phyloP scores from a whole-genome alignment of 2,797 vertebrate species.

The Pithecia hirsuta region DNA sequence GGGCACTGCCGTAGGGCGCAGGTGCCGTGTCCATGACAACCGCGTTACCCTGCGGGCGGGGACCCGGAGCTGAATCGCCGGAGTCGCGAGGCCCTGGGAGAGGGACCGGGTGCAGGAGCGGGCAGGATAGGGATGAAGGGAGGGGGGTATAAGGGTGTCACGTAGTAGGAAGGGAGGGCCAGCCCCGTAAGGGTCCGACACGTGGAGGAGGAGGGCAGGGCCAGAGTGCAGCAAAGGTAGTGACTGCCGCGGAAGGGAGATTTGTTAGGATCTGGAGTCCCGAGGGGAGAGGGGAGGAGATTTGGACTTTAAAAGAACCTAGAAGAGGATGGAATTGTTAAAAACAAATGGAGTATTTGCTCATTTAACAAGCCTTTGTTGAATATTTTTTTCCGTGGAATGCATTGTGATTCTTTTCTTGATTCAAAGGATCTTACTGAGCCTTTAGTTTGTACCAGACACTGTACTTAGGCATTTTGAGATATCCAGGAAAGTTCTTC shows the following conservation, averaged over 20 bases:
- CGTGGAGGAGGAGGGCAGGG: not conserved
- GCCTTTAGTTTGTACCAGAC: not conserved
- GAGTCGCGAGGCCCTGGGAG: accelerated
- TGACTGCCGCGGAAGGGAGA: not conserved
- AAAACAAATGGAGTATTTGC: not conserved
- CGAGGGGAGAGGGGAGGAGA: not conserved
- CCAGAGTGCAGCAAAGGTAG: not conserved
- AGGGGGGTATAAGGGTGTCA: not conserved
- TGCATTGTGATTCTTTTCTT: not conserved
- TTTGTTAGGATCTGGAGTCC: not conserved
- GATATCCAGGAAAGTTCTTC: not conserved
- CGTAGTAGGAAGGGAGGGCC: not conserved
- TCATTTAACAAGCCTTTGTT: slow-evolving; percentile 22
- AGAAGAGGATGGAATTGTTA: not conserved
- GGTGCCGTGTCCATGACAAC: slow-evolving; percentile 77
- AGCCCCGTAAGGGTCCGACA: not conserved
- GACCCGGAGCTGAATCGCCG: not conserved
- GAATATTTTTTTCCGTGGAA: not conserved
- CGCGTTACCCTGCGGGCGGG: slow-evolving; percentile 63
- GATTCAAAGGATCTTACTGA: not conserved
- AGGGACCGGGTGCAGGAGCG: not conserved
- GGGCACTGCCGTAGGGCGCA: slow-evolving; percentile 65
- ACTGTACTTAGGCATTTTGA: not conserved
- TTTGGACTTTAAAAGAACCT: not conserved
- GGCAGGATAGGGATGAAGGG: too few species aligned